Conservation (phyloP, 2,113 vertebrate species). For the Rhabdornis inornatus region DNA sequence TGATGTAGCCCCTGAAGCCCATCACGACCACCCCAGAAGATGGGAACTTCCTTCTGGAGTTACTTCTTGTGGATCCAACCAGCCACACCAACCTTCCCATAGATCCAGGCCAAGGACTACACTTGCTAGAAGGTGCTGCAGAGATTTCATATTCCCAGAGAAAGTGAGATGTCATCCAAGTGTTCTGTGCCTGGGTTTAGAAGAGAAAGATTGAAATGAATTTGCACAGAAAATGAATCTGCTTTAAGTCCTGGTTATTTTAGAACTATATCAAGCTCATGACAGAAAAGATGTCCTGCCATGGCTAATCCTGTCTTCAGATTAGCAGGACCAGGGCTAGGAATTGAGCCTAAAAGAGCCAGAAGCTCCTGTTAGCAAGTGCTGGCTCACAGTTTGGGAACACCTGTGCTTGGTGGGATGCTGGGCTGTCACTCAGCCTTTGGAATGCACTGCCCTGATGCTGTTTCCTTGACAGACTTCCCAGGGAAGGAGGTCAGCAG, state of each 20-base stretch:
- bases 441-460: not conserved
- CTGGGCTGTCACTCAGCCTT: not conserved
- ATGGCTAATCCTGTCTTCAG: not conserved
- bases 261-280: not conserved
- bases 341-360: not conserved
- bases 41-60: not conserved
- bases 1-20: not conserved
- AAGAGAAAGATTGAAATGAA: not conserved
- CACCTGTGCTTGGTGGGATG: not conserved
- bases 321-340: not conserved
- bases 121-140: not conserved
- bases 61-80: not conserved
- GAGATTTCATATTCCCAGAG: not conserved
- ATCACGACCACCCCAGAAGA: not conserved
- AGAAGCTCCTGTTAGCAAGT: not conserved
- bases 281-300: not conserved
- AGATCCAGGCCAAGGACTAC: not conserved
- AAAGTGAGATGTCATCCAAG: not conserved
- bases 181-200: not conserved
- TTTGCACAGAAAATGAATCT: not conserved
- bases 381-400: accelerated
- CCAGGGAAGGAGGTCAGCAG: not conserved
- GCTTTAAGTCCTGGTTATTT: not conserved
- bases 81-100: not conserved
- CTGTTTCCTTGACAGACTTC: not conserved